Conservation (phyloP, 2,113 vertebrate species). For the Apteryx mantelli region DNA sequence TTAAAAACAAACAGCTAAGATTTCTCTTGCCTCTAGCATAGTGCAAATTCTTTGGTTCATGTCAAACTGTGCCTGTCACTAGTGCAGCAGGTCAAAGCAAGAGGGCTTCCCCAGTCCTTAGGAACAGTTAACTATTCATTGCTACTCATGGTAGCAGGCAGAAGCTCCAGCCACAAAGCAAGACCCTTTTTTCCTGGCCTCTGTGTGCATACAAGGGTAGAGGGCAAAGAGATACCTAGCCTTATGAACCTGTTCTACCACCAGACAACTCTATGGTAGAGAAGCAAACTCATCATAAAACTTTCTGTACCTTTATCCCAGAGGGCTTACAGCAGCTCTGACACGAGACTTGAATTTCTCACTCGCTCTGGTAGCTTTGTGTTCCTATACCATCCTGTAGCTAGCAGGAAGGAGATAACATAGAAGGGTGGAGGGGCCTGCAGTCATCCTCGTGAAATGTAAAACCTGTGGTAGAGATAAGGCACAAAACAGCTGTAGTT, state of each 20-base stretch:
- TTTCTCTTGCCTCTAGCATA: background rate
- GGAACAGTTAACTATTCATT: background rate
- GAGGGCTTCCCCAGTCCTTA: background rate
- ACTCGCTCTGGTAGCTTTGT: background rate
- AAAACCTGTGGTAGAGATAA: background rate
- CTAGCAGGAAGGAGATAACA: background rate
- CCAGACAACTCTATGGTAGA: background rate
- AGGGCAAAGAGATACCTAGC: background rate
- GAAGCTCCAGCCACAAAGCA: background rate
- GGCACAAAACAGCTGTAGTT: background rate
- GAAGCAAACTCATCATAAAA: background rate
- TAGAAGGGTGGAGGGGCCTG: background rate
- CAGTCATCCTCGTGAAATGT: background rate
- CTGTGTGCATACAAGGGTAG: background rate
- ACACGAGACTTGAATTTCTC: background rate
- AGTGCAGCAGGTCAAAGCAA: background rate
- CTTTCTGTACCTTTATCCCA: background rate
- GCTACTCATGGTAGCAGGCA: background rate
- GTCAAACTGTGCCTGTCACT: background rate
- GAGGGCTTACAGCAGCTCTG: background rate
- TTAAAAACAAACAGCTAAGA: background rate
- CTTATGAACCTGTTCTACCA: background rate
- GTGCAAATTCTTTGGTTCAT: background rate
- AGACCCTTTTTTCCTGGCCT: background rate
- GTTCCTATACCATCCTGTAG: rapidly evolving